A percentile compares a stretch with the other conserved stretches of the same genome.
phyloP scores from a whole-genome alignment of 2,888 invertebrate species.

The Archips crataeganus region DNA sequence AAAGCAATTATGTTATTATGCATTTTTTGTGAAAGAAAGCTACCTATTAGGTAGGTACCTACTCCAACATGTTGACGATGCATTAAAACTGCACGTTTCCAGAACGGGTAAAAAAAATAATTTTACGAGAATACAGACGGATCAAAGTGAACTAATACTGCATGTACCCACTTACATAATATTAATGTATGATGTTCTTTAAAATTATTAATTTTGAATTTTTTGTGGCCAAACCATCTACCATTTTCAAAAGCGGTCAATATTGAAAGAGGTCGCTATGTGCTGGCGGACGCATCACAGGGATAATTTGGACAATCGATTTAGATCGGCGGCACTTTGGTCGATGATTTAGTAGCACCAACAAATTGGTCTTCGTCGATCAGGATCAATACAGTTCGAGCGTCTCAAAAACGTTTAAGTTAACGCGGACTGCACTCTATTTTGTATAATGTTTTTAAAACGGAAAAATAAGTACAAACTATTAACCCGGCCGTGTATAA shows the following conservation, averaged over 20 bases:
- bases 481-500: too few species aligned
- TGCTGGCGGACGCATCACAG: slow-evolving; percentile 52
- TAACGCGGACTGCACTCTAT: not conserved
- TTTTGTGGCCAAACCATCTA: not conserved
- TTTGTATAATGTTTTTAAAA: not conserved
- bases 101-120: too few species aligned
- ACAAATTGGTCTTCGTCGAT: slow-evolving; percentile 76
- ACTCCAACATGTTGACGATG: too few species aligned
- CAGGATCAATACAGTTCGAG: slow-evolving; percentile 62
- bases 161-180: not conserved
- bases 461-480: too few species aligned
- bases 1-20: not conserved
- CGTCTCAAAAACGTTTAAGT: slow-evolving; percentile 1
- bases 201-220: not conserved
- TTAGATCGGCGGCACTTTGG: slow-evolving; percentile 83
- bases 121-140: too few species aligned
- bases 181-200: not conserved
- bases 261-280: slow-evolving; percentile 66
- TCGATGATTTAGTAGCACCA: slow-evolving; percentile 81
- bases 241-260: slow-evolving; percentile 60
- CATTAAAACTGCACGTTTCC: too few species aligned
- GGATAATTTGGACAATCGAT: slow-evolving; percentile 83
- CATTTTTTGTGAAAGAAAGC: too few species aligned
- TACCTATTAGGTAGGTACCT: too few species aligned
- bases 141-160: not conserved